Base-by-base conservation (phyloP, 2,113 vertebrate genomes). In the Periophthalmodon schlosseri region DNA sequence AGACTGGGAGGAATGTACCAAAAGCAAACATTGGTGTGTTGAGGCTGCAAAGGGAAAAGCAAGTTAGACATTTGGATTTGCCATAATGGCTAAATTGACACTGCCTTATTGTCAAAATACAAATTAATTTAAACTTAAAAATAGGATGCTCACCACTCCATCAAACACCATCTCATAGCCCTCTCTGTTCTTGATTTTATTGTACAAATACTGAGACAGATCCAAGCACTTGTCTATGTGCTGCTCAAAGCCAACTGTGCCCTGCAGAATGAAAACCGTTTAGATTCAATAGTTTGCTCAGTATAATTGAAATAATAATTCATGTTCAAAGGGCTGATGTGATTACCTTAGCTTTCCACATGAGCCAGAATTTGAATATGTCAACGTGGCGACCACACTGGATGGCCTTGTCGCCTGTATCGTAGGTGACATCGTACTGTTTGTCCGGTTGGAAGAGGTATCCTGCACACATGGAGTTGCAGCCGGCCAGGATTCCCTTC, bases 361-460 rank as follows among this genome's bases (percentile, higher is more conserved):
- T 99, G 91, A 99, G 94, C 98, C 98, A 99, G 94, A 99, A 98
- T 91, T 99, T 99, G 86, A 99, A 99, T 90, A 99, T 99, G 94
- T 99, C 98, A 52, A 99, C 98, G 0, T 99, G 98, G 49, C 98
- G 94, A 3, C 98, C 98, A 44, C 98, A 99, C 78, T 99, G 98
- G 91, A 99, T 99, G 49, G 97, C 97, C 79, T 97, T 99, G 90
- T 99, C 98, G 6, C 97, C 98, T 0, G 98, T 99, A 91, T 99
- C 98, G 0, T 99, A 99, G 74, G 93, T 96, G 75, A 98, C 95
- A 9, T 99, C 98, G 14, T 99, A 99, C 80, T 99, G 97, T 84
- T 99, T 99, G 92, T 99, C 98, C 58, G 93, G 97, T 88, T 99
- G 98, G 94, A 99, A 99, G 58, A 99, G 95, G 89, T 99, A 99